Evolutionary conservation across 2,888 invertebrate species (phyloP).

Genomic region (Nasonovia ribisnigri): DNA sequence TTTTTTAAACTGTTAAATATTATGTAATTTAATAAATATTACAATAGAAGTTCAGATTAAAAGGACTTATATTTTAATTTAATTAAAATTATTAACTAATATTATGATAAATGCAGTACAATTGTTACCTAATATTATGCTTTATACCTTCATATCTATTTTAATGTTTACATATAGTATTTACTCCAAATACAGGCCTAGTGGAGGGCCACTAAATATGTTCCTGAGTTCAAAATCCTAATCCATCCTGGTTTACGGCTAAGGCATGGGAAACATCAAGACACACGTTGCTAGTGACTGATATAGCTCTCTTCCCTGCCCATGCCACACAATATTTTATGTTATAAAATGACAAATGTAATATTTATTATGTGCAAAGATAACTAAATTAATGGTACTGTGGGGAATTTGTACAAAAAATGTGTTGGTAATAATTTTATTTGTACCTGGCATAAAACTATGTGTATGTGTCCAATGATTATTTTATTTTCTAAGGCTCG

Average conservation of each 20-base stretch:
- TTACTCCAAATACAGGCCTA: neutral
- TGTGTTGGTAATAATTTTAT: neutral
- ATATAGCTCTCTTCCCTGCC: neutral
- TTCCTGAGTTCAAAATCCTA: neutral
- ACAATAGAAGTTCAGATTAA: no score
- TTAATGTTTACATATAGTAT: neutral
- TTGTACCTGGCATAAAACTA: neutral
- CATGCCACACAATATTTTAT: neutral
- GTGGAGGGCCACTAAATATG: neutral
- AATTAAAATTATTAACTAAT: neutral
- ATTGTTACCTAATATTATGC: neutral
- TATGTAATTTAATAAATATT: no score
- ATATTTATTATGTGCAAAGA: neutral
- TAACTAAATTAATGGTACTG: neutral
- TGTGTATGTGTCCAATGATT: neutral
- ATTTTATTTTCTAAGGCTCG: neutral
- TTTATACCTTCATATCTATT: neutral
- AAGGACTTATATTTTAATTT: conserved; percentile 2
- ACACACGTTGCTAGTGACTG: neutral
- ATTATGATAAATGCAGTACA: neutral
- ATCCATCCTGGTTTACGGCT: neutral
- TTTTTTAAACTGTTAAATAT: neutral
- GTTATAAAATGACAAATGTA: neutral
- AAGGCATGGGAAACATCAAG: neutral
- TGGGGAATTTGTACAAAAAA: neutral